Conservation (phyloP, 1,140 invertebrate genomes). For the Drosophila funebris region DNA sequence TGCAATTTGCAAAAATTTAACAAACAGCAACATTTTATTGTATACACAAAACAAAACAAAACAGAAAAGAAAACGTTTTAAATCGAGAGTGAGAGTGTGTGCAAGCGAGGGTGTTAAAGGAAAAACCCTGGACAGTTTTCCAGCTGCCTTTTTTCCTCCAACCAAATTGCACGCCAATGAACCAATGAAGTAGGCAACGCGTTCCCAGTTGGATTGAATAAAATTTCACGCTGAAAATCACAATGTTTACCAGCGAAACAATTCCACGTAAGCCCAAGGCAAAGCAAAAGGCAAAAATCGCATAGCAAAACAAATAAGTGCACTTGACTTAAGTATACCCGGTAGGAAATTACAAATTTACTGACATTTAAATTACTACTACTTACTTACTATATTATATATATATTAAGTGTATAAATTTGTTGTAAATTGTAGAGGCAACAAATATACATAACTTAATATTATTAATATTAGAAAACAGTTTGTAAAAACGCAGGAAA, state of each 20-base stretch:
- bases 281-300: slow-evolving; percentile 12
- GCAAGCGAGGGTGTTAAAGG: background rate
- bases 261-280: slow-evolving; percentile 34
- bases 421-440: too few relatives aligned
- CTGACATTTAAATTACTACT: too few relatives aligned
- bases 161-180: slow-evolving; percentile 20
- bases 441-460: too few relatives aligned
- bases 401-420: too few relatives aligned
- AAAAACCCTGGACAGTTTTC: background rate
- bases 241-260: slow-evolving; percentile 71
- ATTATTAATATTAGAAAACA: too few relatives aligned
- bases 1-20: slow-evolving; percentile 45
- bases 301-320: background rate
- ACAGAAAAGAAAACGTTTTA: slow-evolving; percentile 15
- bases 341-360: background rate
- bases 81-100: slow-evolving; percentile 1
- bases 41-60: slow-evolving; percentile 10
- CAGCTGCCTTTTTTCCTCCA: background rate
- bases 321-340: background rate
- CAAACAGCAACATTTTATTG: slow-evolving; percentile 29
- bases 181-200: slow-evolving; percentile 8
- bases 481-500: too few relatives aligned
- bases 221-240: slow-evolving; percentile 80
- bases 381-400: background rate
- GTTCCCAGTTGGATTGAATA: slow-evolving; percentile 60